These are phyloP conservation scores for Heliocidaris tuberculata DNA, from an alignment of 35 echinoderm and acorn worm genomes.

Conservation along the genomic window DNA sequence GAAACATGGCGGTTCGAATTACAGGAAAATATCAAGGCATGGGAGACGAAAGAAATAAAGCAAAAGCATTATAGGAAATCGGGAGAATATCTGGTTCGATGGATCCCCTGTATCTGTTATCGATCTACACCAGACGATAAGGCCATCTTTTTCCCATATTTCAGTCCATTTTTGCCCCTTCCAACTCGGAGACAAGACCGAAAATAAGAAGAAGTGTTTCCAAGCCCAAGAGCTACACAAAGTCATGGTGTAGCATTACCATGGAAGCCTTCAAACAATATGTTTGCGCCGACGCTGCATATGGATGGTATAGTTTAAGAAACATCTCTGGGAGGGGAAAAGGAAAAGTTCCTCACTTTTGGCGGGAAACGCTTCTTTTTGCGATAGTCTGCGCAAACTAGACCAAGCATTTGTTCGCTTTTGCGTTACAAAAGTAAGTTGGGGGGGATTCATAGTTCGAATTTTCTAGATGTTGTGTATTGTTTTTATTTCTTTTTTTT, in stretches of 20 bases:
- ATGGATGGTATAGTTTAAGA: slow-evolving; percentile 24
- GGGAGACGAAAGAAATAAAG: background rate
- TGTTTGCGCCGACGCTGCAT: slow-evolving; percentile 35
- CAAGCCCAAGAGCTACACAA: slow-evolving; percentile 28
- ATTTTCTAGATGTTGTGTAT: too few species aligned
- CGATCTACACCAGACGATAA: slow-evolving; percentile 21
- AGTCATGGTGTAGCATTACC: slow-evolving; percentile 39
- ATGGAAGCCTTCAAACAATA: slow-evolving; percentile 25
- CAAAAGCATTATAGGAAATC: background rate
- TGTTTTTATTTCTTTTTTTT: too few species aligned
- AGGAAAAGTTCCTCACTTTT: slow-evolving; percentile 36
- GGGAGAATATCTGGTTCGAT: slow-evolving; percentile 10
- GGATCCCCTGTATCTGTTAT: background rate
- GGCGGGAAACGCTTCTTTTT: slow-evolving; percentile 12
- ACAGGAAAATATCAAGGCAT: background rate
- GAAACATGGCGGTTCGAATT: background rate
- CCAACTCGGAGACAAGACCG: background rate
- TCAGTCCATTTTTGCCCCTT: background rate
- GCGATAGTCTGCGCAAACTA: background rate
- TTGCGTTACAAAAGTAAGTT: background rate
- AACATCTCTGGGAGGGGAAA: slow-evolving; percentile 35
- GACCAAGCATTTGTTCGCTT: background rate
- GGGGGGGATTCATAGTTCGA: too few species aligned
- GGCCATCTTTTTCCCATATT: background rate
- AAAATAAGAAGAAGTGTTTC: background rate